phyloP scores from a whole-genome alignment of 2,888 invertebrate species.

The Eremobia ochroleuca region DNA sequence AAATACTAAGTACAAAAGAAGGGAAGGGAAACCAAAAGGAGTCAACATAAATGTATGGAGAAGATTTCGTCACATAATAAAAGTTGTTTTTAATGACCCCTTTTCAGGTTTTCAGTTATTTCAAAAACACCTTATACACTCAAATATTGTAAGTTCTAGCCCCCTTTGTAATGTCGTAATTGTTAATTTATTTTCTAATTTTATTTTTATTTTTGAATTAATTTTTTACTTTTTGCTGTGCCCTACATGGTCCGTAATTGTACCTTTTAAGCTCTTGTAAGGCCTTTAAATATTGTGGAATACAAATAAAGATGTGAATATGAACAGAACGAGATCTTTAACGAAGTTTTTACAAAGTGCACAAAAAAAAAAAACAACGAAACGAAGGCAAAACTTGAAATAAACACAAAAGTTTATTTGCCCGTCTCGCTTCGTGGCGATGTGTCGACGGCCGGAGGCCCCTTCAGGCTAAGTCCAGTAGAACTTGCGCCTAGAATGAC shows the following conservation, averaged over 20 bases:
- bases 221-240: too few species aligned
- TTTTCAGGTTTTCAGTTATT: not conserved
- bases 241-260: too few species aligned
- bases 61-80: not conserved
- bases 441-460: not conserved
- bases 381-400: not conserved
- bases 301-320: too few species aligned
- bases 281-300: too few species aligned
- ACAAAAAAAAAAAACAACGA: not conserved
- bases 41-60: not conserved
- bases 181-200: too few species aligned
- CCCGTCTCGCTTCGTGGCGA: not conserved
- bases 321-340: too few species aligned
- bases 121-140: not conserved
- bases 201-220: too few species aligned
- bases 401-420: conserved; percentile 30
- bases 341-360: not conserved
- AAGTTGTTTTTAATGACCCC: not conserved
- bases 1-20: too few species aligned
- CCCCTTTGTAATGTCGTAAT: too few species aligned
- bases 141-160: not conserved
- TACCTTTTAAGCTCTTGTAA: too few species aligned
- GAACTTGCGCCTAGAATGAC: conserved; percentile 28
- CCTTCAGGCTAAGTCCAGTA: conserved; percentile 43
- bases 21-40: not conserved